phyloP scores from a whole-genome alignment of 2,797 vertebrate species.

The Cottoperca gobio region DNA sequence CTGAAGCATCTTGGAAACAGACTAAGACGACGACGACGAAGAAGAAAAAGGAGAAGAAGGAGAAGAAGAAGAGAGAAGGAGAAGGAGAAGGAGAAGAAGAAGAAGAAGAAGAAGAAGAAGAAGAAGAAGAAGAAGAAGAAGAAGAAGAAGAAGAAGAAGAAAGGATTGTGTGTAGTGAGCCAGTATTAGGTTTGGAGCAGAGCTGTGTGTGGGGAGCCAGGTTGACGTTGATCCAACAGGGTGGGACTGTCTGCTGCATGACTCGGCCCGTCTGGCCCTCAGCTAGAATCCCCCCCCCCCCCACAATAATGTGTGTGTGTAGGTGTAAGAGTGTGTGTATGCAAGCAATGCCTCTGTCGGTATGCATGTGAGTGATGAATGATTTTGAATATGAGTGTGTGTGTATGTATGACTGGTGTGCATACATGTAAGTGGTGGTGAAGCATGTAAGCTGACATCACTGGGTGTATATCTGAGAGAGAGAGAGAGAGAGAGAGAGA shows the following conservation, averaged over 20 bases:
- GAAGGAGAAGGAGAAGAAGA: conserved; percentile 30
- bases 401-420: too few relatives aligned
- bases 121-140: too few relatives aligned
- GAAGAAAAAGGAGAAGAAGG: background rate
- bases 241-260: conserved; percentile 76
- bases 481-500: background rate
- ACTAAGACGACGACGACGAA: conserved; percentile 42
- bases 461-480: background rate
- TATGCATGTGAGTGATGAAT: conserved; percentile 18
- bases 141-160: conserved; percentile 16
- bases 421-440: conserved; percentile 9
- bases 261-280: conserved; percentile 69
- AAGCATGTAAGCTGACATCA: conserved; percentile 7
- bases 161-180: conserved; percentile 55
- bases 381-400: too few relatives aligned
- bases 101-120: conserved; percentile 34
- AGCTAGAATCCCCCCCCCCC: conserved; percentile 20
- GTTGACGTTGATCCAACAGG: conserved; percentile 73
- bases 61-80: conserved; percentile 27
- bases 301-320: conserved; percentile 25
- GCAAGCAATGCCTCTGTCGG: conserved; percentile 18
- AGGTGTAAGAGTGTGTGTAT: conserved; percentile 29
- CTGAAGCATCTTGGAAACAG: conserved; percentile 62
- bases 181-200: conserved; percentile 70
- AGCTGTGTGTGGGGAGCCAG: conserved; percentile 64